These are phyloP conservation scores for Porites evermanni DNA, from an alignment of 92 coral and sea anemone genomes.

Conservation along the genomic window DNA sequence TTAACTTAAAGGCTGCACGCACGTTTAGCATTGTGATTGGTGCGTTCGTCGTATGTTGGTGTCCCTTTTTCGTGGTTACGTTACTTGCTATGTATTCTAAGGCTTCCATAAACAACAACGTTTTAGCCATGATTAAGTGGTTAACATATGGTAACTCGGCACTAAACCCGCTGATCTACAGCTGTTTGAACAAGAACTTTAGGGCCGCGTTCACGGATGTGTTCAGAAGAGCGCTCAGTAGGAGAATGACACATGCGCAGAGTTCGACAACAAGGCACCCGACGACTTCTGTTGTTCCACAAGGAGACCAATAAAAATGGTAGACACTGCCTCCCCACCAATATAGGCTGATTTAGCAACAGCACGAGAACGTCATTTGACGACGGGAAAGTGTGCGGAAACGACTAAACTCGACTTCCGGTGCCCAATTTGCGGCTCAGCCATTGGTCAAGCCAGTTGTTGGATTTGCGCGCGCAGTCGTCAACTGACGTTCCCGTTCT, in stretches of 20 bases:
- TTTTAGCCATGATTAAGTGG: slow-evolving; percentile 58
- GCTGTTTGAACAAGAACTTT: slow-evolving; percentile 77
- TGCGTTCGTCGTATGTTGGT: slow-evolving; percentile 73
- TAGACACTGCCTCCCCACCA: too few relatives aligned
- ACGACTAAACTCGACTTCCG: too few relatives aligned
- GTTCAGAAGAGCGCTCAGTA: slow-evolving; percentile 9
- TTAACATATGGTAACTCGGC: slow-evolving; percentile 82
- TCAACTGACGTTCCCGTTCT: too few relatives aligned
- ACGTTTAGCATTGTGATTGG: slow-evolving; percentile 87
- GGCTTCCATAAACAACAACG: slow-evolving; percentile 7
- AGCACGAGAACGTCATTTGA: too few relatives aligned
- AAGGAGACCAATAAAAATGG: background rate
- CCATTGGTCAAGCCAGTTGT: too few relatives aligned
- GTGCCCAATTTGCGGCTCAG: too few relatives aligned
- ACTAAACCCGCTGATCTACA: slow-evolving; percentile 79
- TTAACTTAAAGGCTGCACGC: slow-evolving; percentile 84
- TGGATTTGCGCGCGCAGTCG: too few relatives aligned
- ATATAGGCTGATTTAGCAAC: too few relatives aligned
- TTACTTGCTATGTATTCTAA: slow-evolving; percentile 43
- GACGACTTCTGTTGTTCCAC: background rate
- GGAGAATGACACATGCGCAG: slow-evolving; percentile 2
- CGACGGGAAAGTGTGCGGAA: too few relatives aligned
- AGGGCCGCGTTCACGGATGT: slow-evolving; percentile 69
- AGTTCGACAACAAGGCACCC: slow-evolving; percentile 1
- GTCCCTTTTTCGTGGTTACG: slow-evolving; percentile 71